These are phyloP conservation scores for Dicycla oo DNA, from an alignment of 2,888 invertebrate species.

Conservation along the genomic window DNA sequence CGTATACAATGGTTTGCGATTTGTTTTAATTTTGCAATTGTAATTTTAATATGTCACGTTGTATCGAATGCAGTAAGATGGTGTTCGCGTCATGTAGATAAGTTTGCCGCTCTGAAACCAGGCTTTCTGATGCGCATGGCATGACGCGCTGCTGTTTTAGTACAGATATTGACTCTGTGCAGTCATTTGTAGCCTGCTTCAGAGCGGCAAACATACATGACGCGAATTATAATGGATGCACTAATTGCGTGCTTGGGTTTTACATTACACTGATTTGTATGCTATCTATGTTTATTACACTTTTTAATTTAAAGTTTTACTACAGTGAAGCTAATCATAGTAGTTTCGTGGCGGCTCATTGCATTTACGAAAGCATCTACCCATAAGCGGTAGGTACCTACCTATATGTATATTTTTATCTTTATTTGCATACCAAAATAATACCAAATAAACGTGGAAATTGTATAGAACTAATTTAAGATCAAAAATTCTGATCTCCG, in stretches of 20 bases:
- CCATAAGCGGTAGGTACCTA: background rate
- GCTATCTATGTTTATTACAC: background rate
- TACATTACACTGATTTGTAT: background rate
- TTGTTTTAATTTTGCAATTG: slow-evolving; percentile 46
- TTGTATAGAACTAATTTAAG: background rate
- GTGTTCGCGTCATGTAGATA: too few relatives aligned
- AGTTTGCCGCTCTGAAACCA: too few relatives aligned
- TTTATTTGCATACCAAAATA: background rate
- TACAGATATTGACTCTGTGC: too few relatives aligned
- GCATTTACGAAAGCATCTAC: background rate
- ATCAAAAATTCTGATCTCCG: background rate
- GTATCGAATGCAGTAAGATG: slow-evolving; percentile 8
- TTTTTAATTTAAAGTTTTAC: background rate
- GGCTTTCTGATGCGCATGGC: too few relatives aligned
- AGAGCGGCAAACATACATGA: too few relatives aligned
- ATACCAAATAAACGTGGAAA: background rate
- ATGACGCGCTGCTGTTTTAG: too few relatives aligned
- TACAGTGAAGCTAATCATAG: background rate
- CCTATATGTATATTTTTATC: background rate
- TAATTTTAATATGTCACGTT: slow-evolving; percentile 44
- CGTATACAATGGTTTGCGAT: slow-evolving; percentile 11
- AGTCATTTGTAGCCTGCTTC: too few relatives aligned
- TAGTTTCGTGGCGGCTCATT: background rate
- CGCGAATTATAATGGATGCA: too few relatives aligned
- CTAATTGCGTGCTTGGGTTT: slow-evolving; percentile 10